Base-by-base conservation (phyloP, 2,888 invertebrate genomes). In the Leucoma salicis region DNA sequence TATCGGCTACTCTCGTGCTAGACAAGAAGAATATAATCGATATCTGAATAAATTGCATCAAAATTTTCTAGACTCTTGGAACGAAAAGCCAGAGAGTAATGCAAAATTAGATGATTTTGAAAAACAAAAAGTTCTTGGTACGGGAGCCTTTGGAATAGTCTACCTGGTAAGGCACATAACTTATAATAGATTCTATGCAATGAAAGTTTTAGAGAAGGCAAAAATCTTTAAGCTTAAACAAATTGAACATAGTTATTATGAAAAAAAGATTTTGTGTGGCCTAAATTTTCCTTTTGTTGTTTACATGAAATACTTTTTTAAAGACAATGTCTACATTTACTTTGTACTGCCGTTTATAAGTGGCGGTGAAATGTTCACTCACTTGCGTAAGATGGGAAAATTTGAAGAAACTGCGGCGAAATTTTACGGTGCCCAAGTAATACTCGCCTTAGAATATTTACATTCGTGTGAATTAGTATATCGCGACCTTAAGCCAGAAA, bases 401-500 rank as follows among this genome's bases (percentile, higher is more conserved):
- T 93, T 94, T 79, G 94, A 94, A 50, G 97, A 98, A 78, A 90
- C 91, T 16, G 90, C 95, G 51, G 91, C 96, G 0, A 94, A 94
- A 66, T 98, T 98, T 88, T 99, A 97, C 80, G 96, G 94, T 0
- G 94, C 96, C 14, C 98, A 99, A 90, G 95, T 98, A 2, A 91
- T 96, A 36, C 82, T 99, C 49, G 96, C 95, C 0, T 87, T 99
- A 40, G 98, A 99, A 79, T 99, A 98, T 80, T 87, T 99, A 35
- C 98, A 99, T 76, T 91, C 92, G 49, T 93, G 97, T 70, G 94
- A 95, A 66, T 85, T 99, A 47, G 91, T 98, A 13, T 98, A 98
- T 77, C 91, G 98, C 21, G 97, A 98, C 79, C 83, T 98, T 46
- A 98, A 98, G 74, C 97, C 97, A 0, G 97, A 98, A 82, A 98